A percentile compares a stretch with the other conserved stretches of the same genome.
Evolutionary conservation across 1,140 invertebrate species (phyloP).

Genomic region (Drosophila pseudoobscura): DNA sequence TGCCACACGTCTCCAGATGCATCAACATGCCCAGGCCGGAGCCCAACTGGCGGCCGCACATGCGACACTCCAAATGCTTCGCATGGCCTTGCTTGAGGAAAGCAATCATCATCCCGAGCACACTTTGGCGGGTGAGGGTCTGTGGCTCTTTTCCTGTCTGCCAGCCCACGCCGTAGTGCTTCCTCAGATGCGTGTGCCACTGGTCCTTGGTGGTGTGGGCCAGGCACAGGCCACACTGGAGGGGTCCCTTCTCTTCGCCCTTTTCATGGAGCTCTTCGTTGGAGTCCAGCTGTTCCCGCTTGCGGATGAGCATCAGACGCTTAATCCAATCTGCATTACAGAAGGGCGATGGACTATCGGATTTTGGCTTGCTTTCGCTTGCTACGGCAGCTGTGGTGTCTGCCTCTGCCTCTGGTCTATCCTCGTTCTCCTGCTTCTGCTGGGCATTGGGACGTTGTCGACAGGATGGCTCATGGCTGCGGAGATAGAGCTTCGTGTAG

Average conservation of each 20-base stretch:
- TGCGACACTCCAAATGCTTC: slow-evolving; percentile 51
- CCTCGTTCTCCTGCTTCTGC: neutral
- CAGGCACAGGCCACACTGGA: slow-evolving; percentile 71
- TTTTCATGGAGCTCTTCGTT: slow-evolving; percentile 48
- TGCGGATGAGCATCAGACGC: slow-evolving; percentile 60
- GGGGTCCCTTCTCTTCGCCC: slow-evolving; percentile 28
- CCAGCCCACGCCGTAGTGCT: slow-evolving; percentile 79
- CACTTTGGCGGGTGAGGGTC: slow-evolving; percentile 19
- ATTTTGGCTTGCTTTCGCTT: neutral
- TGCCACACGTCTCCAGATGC: slow-evolving; percentile 67
- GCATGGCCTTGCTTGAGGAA: slow-evolving; percentile 20
- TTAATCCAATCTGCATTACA: slow-evolving; percentile 32
- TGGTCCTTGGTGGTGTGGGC: slow-evolving; percentile 18
- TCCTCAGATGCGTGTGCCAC: slow-evolving; percentile 50
- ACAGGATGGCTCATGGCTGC: too few species aligned
- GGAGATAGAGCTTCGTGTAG: too few species aligned
- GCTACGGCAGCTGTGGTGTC: too few species aligned
- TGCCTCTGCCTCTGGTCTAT: neutral
- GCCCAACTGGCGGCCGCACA: slow-evolving; percentile 52
- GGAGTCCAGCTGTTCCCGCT: slow-evolving; percentile 58
- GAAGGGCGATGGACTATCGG: neutral
- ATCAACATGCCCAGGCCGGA: slow-evolving; percentile 59
- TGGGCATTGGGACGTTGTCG: neutral
- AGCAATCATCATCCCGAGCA: slow-evolving; percentile 40
- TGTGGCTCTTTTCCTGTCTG: slow-evolving; percentile 22